A percentile compares a stretch with the other conserved stretches of the same genome.
Conservation (phyloP, 1,140 invertebrate species). For the Nasonia vitripennis region DNA sequence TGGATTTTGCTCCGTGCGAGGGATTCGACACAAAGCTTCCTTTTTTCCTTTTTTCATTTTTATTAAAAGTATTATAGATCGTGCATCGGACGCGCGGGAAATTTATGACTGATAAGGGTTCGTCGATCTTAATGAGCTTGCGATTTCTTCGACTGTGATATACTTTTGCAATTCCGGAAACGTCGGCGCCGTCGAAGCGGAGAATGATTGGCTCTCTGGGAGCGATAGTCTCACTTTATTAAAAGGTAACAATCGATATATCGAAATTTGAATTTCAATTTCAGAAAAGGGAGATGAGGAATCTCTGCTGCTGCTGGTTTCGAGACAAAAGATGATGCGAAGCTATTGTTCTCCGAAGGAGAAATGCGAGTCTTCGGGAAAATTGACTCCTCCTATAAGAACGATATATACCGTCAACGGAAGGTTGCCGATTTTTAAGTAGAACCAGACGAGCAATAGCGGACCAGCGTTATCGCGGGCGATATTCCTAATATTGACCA, state of each 20-base stretch:
- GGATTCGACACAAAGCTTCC: not conserved
- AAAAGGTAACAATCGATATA: constrained; percentile 12
- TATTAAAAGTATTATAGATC: not conserved
- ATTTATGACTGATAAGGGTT: not conserved
- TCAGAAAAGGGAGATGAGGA: too few relatives aligned
- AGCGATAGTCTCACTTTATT: not conserved
- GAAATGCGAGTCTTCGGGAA: too few relatives aligned
- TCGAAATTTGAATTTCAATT: not conserved
- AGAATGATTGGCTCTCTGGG: not conserved
- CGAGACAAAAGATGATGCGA: too few relatives aligned
- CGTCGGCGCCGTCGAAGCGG: not conserved
- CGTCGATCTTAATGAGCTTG: constrained; percentile 9
- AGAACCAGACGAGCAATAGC: too few relatives aligned
- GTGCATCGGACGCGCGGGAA: not conserved
- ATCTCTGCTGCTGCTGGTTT: too few relatives aligned
- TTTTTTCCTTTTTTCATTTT: not conserved
- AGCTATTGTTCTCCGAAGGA: too few relatives aligned
- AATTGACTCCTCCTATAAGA: too few relatives aligned
- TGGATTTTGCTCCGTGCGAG: not conserved
- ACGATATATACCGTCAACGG: too few relatives aligned
- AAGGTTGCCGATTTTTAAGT: too few relatives aligned
- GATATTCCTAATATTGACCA: not conserved
- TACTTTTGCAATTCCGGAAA: not conserved
- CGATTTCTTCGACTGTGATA: not conserved
- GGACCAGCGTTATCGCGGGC: too few relatives aligned